Base-by-base conservation (phyloP, 2,797 vertebrate species). In the Sebastes hopkinsi region DNA sequence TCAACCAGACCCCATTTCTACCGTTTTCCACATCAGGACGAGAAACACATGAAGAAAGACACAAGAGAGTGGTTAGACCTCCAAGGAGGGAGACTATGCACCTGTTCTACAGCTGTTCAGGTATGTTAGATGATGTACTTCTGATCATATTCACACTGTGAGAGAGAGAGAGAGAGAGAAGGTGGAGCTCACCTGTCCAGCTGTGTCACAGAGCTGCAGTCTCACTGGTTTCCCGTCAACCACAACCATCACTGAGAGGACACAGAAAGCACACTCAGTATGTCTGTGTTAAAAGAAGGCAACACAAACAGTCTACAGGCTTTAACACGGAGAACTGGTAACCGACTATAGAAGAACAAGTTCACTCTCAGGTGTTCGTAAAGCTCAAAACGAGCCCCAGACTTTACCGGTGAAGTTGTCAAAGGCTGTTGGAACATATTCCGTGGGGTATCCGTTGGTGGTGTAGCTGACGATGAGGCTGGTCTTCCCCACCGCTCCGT, bases 391-490 rank as follows among this genome's bases (percentile, higher is more conserved):
- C 2, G 2, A n/a, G n/a, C 56, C 1, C 8, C 2, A 23, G 8
- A 73, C 30, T 23, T 83, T 94, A 98, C 97, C 97, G 9, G 97
- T 96, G 81, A 98, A 99, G 85, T 97, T 97, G 93, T 98, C 97
- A 20, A 97, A 95, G 1, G 98, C 97, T 0, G 98, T 99, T 7
- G 98, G 97, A 2, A 97, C 95, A 81, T 98, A 97, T 56, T 97
- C 95, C 1, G 95, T 90, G 6, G 97, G 98, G 85, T 97, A 99
- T 27, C 97, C 97, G 72, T 98, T 99, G 65, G 97, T 97, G 88
- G 97, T 97, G 94, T 98, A 98, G 95, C 98, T 98, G 85, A 98
- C 95, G 9, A 98, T 92, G 36, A 99, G 96, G 87, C 97, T 98
- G 84, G 96, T 98, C 85, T 99, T 99, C 36, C 98, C 98, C 87